Evolutionary conservation across 1,140 invertebrate species (phyloP), one percentile per base, ranked within the genome.

Genomic region (Dryas iulia): DNA sequence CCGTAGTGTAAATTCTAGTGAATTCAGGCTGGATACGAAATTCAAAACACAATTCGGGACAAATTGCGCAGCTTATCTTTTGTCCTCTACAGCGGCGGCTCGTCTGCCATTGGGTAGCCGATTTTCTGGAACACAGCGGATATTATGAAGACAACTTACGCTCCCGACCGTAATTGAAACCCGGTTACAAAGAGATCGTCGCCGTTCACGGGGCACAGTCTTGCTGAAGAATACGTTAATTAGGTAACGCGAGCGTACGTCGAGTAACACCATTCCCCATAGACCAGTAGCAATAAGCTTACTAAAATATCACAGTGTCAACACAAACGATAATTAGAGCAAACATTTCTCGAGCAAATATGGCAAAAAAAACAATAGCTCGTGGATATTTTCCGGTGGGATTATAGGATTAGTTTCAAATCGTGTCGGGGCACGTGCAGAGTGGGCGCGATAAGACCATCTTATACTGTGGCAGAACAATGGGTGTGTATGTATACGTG

Each of bases 351-450:
- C 66, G 61, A 78, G 78, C 76, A 81, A 83, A 86, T 79, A 82
- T 76, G 72, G 24, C 60, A 24, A 30, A 65, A 61, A 66, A 69
- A 70, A 65, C 87, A 89, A 86, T 84, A 80, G 78, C 76, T 80
- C 82, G 80, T 78, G 75, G 63, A 76, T 82, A 83, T 86, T 87
- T 90, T 84, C 86, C 81, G 82, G 81, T 82, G 35, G 80, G 87
- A 86, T 90, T 88, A 88, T 78, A 67, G 81, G 82, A 84, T 90
- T 84, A 87, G 73, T 66, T 59, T 12, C 56, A 67, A 80, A 73
- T 66, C 59, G 75, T 58, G 57, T 64, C 58, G 31, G 47, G 67
- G 77, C 86, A 85, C 84, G 84, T 80, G 84, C 76, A 10, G 39
- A 30, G 60, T 54, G 70, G 54, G 59, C 56, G 68, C 74, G 79